Conservation (phyloP, 2,797 vertebrate species). For the Aplochiton taeniatus region DNA sequence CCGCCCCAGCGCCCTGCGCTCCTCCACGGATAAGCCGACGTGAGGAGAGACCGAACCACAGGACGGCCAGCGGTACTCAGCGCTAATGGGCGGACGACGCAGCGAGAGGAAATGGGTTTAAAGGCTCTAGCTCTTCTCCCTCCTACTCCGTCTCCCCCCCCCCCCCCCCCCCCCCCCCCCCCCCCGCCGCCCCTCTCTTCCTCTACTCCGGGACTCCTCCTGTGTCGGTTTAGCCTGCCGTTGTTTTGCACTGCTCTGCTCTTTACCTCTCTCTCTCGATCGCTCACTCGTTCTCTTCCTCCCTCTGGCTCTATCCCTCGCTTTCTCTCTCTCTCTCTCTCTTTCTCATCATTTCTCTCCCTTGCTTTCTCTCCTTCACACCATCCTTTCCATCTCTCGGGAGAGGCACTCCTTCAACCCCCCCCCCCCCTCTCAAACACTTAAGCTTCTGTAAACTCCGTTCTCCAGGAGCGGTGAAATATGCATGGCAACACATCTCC, state of each 20-base stretch:
- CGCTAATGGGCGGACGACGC: not conserved
- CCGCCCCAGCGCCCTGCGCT: not conserved
- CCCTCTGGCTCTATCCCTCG: not conserved
- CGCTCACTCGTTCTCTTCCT: conserved; percentile 18
- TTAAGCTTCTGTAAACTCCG: conserved; percentile 47
- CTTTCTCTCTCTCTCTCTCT: conserved; percentile 34
- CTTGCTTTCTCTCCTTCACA: not conserved
- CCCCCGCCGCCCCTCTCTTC: conserved; percentile 14
- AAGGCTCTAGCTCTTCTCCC: not conserved
- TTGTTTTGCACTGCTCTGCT: conserved; percentile 15
- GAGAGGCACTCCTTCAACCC: not conserved
- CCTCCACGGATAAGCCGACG: not conserved
- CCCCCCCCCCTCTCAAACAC: conserved; percentile 10
- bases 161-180: conserved; percentile 43
- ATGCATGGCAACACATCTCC: conserved; percentile 51
- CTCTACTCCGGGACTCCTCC: conserved; percentile 26
- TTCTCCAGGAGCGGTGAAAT: conserved; percentile 52
- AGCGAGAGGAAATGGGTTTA: not conserved
- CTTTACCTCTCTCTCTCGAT: not conserved
- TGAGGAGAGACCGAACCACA: not conserved
- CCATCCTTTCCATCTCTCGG: conserved; percentile 3
- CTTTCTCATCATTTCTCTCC: conserved; percentile 16
- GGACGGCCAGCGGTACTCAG: not conserved
- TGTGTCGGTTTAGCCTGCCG: not conserved
- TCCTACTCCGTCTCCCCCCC: conserved; percentile 9